These are phyloP conservation scores for Xenentodon cancila DNA, from an alignment of 2,797 vertebrate genomes.

Conservation along the genomic window DNA sequence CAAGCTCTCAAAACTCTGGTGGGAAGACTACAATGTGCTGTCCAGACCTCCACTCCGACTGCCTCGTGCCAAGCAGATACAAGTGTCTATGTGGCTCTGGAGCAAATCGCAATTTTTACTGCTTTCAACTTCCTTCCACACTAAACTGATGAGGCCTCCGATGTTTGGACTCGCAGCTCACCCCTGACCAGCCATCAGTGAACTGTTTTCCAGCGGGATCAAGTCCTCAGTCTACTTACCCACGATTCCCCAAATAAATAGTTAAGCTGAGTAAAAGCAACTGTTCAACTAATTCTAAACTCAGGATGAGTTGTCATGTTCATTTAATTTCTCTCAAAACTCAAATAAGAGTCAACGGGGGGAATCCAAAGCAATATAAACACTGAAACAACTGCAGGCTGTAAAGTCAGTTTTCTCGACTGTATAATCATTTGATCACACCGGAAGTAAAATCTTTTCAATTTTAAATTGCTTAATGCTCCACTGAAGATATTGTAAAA, in stretches of 20 bases:
- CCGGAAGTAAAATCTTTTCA: too few species aligned
- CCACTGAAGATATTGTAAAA: too few species aligned
- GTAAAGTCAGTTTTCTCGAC: too few species aligned
- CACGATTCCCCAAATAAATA: slow-evolving; percentile 2
- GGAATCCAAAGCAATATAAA: too few species aligned
- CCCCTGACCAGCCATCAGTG: slow-evolving; percentile 25
- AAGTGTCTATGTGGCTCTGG: slow-evolving; percentile 57
- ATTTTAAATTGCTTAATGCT: too few species aligned
- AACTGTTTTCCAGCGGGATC: slow-evolving; percentile 10
- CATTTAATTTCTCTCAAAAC: too few species aligned
- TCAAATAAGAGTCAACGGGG: too few species aligned
- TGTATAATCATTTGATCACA: too few species aligned
- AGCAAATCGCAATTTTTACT: slow-evolving; percentile 60
- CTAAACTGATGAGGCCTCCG: slow-evolving; percentile 32
- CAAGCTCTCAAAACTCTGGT: slow-evolving; percentile 37
- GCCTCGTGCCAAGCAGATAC: slow-evolving; percentile 60
- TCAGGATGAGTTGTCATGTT: background rate
- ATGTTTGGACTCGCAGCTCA: slow-evolving; percentile 41
- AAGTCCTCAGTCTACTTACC: slow-evolving; percentile 1
- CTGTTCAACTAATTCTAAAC: background rate
- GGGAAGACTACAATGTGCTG: slow-evolving; percentile 30
- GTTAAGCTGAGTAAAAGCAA: background rate
- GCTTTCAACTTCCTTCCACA: slow-evolving; percentile 41
- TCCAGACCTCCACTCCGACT: slow-evolving; percentile 51
- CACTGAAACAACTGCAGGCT: too few species aligned